Evolutionary conservation across 2,113 vertebrate species (phyloP).

Genomic region (Grantiella picta): DNA sequence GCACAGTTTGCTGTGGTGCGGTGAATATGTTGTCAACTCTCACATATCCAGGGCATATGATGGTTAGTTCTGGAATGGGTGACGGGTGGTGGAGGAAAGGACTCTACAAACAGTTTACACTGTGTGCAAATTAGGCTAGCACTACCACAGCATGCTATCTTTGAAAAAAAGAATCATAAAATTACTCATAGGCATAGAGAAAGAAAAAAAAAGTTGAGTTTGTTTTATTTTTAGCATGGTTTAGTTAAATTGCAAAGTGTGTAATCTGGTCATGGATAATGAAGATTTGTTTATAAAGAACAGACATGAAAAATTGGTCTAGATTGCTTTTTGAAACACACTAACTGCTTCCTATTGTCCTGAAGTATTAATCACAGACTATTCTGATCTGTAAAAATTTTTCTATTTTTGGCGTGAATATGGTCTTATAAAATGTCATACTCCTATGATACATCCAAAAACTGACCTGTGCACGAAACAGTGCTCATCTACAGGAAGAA

Average conservation of each 20-base stretch:
- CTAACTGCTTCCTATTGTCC: background rate
- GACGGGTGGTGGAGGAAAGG: background rate
- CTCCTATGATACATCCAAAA: background rate
- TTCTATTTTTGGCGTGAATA: background rate
- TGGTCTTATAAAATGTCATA: background rate
- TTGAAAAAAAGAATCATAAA: background rate
- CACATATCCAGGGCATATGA: background rate
- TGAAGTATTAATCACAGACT: background rate
- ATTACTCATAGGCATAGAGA: background rate
- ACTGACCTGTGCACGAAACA: background rate
- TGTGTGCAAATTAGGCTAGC: background rate
- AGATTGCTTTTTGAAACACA: background rate
- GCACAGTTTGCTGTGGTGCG: rapidly evolving
- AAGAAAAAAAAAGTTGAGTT: background rate
- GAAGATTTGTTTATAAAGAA: background rate
- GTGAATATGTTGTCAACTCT: background rate
- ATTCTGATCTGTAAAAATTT: background rate
- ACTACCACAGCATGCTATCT: background rate
- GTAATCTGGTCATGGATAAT: background rate
- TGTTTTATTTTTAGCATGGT: background rate
- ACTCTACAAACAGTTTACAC: background rate
- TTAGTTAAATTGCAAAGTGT: background rate
- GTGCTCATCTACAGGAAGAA: background rate
- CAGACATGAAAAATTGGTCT: background rate
- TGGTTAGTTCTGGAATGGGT: background rate